These are phyloP conservation scores for Sesia apiformis DNA, from an alignment of 2,888 invertebrate species.

Conservation along the genomic window DNA sequence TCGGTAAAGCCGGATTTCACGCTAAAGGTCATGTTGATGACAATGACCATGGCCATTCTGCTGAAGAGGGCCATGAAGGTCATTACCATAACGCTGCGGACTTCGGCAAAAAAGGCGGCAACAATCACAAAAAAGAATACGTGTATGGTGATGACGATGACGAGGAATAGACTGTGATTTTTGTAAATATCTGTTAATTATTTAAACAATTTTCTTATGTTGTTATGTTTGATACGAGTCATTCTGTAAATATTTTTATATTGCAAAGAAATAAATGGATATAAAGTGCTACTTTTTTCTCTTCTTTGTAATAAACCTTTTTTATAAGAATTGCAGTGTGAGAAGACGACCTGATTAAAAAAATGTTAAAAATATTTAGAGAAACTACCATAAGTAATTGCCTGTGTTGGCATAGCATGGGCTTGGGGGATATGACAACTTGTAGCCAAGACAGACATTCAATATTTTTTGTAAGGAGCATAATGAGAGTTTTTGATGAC, in stretches of 20 bases:
- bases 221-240: conserved; percentile 60
- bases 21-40: conserved; percentile 74
- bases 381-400: too few relatives aligned
- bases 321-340: too few relatives aligned
- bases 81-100: conserved; percentile 71
- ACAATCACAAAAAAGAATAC: conserved; percentile 59
- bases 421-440: too few relatives aligned
- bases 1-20: conserved; percentile 72
- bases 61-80: conserved; percentile 71
- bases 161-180: conserved; percentile 27
- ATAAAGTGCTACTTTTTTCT: not conserved
- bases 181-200: conserved; percentile 44
- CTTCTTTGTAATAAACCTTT: not conserved
- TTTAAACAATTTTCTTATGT: conserved; percentile 30
- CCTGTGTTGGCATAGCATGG: too few relatives aligned
- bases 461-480: too few relatives aligned
- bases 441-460: too few relatives aligned
- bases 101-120: conserved; percentile 70
- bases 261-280: conserved; percentile 19
- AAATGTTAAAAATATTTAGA: too few relatives aligned
- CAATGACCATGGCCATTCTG: conserved; percentile 69
- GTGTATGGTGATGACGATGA: conserved; percentile 49
- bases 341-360: too few relatives aligned
- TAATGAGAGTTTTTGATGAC: too few relatives aligned
- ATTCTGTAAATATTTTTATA: conserved; percentile 47